phyloP scores from a whole-genome alignment of 2,113 vertebrate genomes.

The Dissostichus mawsoni region DNA sequence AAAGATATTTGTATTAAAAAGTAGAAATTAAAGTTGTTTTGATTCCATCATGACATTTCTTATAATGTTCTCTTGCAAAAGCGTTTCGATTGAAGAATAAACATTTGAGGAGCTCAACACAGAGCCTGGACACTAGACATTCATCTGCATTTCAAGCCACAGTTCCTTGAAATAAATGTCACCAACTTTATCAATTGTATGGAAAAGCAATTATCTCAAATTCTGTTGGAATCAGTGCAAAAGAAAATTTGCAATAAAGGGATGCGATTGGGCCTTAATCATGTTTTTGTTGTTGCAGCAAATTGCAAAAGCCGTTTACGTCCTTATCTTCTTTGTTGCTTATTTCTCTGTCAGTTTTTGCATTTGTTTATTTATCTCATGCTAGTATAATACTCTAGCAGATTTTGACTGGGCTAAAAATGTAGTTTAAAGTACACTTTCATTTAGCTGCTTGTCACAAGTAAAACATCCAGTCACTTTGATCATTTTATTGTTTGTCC shows the following conservation, averaged over 20 bases:
- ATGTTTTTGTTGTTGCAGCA: slow-evolving; percentile 11
- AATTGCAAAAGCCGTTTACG: not conserved
- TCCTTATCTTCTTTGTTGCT: not conserved
- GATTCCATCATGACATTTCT: not conserved
- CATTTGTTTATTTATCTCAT: slow-evolving; percentile 4
- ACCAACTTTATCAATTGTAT: slow-evolving; percentile 16
- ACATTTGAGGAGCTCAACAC: slow-evolving; percentile 4
- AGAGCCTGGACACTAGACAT: not conserved
- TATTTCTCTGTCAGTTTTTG: slow-evolving; percentile 5
- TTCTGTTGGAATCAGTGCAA: not conserved
- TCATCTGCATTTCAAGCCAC: not conserved
- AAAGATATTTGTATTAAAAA: not conserved
- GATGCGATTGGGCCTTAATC: slow-evolving; percentile 2
- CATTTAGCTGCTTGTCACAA: slow-evolving; percentile 45
- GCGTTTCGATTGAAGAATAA: slow-evolving; percentile 2
- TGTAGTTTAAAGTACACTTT: slow-evolving; percentile 40
- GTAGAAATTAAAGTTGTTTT: not conserved
- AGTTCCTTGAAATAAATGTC: slow-evolving; percentile 11
- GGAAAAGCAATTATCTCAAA: slow-evolving; percentile 34
- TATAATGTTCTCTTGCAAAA: not conserved
- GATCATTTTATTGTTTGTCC: slow-evolving; percentile 67
- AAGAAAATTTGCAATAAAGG: not conserved
- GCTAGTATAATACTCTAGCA: slow-evolving; percentile 2
- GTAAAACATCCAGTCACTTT: slow-evolving; percentile 58
- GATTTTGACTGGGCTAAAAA: slow-evolving; percentile 45